These are phyloP conservation scores for Dicyrtoma fusca DNA, from an alignment of 2,888 invertebrate genomes.

Conservation along the genomic window DNA sequence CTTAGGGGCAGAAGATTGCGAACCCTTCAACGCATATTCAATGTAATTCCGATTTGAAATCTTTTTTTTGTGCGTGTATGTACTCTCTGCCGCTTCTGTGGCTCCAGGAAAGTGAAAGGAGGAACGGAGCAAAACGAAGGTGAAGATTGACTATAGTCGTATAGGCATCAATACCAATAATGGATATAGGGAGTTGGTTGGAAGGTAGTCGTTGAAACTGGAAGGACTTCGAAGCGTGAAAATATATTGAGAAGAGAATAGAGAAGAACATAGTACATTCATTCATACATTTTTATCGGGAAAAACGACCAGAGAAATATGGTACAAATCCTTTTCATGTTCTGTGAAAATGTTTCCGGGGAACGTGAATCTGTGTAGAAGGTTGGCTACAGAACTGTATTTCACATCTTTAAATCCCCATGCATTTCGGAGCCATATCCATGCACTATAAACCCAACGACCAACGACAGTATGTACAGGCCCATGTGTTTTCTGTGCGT, in stretches of 20 bases:
- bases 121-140: no score
- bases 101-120: no score
- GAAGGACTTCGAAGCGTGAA: no score
- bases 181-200: no score
- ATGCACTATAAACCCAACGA: not conserved
- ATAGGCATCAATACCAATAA: no score
- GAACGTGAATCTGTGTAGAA: not conserved
- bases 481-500: no score
- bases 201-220: no score
- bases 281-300: constrained; percentile 30
- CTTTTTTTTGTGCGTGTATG: no score
- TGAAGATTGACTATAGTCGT: no score
- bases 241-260: constrained; percentile 1
- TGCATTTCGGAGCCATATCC: not conserved
- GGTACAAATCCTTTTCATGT: constrained; percentile 33
- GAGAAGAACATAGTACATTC: constrained; percentile 14
- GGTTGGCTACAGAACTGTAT: not conserved
- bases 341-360: constrained; percentile 22
- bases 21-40: not conserved
- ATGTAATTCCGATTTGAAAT: not conserved
- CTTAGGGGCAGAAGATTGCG: not conserved
- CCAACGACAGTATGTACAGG: no score
- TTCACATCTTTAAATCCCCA: not conserved
- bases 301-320: constrained; percentile 31
- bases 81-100: no score